Base-by-base conservation (phyloP, 1,140 invertebrate species). In the Bombus difficillimus region DNA sequence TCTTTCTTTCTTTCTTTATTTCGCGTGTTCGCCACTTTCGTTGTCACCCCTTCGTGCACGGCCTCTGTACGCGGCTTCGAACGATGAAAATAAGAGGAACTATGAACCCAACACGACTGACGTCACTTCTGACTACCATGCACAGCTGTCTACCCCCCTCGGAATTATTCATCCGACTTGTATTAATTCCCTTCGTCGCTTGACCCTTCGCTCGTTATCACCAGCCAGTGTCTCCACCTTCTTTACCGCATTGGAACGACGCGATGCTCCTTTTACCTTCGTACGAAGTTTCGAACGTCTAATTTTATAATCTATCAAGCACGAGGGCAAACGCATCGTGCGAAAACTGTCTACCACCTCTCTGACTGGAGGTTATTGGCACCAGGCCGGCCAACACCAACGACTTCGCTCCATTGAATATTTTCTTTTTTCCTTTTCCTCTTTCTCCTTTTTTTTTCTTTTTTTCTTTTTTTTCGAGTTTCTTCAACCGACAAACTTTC, bases 301-400 rank as follows among this genome's bases (percentile, higher is more conserved):
- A 93, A 94, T 94, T 93, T 93, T 93, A 91, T 86, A 91, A 91
- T 92, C 91, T 93, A 93, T 92, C 83, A 86, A 89, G 89, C 88
- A 92, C 89, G 92, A 91, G 91, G 91, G 91, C 91, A 91, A 93
- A 92, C 92, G 93, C 93, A 93, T 94, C 90, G 89, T 93, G 85
- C 76, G 85, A 80, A 66, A 84, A 82, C 69, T 68, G 64, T 76
- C 81, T 73, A 82, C 34, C 75, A 37, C 75, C 59, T 68, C 79
- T 81, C 82, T 91, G 89, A 68, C 85, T 81, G 85, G 88, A 93
- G 92, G 90, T 93, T 93, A 91, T 93, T 93, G 92, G 92, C 93
- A 93, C 92, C 87, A 79, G 87, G 86, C 89, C 89, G 91, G 76
- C 71, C 88, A 84, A 89, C 89, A 92, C 92, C 92, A 86, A 92